These are phyloP conservation scores for Rhagium mordax DNA, from an alignment of 2,888 invertebrate species.

Conservation along the genomic window DNA sequence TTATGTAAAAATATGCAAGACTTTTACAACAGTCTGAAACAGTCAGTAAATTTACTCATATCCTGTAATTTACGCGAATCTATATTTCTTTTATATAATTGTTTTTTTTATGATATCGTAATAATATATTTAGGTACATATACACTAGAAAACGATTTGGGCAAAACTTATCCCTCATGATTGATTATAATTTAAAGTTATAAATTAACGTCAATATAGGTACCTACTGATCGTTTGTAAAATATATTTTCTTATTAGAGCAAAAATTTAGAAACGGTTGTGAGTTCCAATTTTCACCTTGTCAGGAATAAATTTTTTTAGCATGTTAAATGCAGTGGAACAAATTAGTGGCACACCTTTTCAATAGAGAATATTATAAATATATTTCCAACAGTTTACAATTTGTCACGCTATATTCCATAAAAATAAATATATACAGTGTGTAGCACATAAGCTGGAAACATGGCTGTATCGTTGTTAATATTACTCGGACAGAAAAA, in stretches of 20 bases:
- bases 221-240: too few species aligned
- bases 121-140: too few species aligned
- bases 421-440: background rate
- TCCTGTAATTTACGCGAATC: background rate
- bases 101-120: too few species aligned
- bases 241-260: too few species aligned
- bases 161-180: too few species aligned
- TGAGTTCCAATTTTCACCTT: background rate
- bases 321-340: background rate
- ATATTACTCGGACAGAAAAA: too few species aligned
- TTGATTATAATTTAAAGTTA: too few species aligned
- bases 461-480: too few species aligned
- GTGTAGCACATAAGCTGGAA: too few species aligned
- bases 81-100: too few species aligned
- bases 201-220: too few species aligned
- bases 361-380: background rate
- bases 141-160: too few species aligned
- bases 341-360: background rate
- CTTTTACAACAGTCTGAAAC: background rate
- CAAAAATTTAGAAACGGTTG: background rate
- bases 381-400: background rate
- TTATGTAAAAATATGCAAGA: background rate
- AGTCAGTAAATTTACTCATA: background rate
- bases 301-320: background rate
- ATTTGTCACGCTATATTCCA: background rate